These are phyloP conservation scores for Jaculus jaculus DNA, from an alignment of 2,113 vertebrate species.

Conservation along the genomic window DNA sequence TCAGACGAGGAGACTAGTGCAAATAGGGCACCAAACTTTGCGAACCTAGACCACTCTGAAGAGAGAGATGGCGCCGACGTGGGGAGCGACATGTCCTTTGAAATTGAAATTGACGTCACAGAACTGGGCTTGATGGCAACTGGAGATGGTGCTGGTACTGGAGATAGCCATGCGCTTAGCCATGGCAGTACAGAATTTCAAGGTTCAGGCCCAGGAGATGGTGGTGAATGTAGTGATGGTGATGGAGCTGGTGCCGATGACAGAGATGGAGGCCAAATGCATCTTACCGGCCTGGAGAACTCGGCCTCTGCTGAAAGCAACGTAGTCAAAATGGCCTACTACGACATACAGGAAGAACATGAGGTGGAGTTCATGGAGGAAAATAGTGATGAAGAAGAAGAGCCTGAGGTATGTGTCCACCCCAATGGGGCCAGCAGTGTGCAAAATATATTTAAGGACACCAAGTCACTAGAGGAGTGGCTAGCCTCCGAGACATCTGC, in stretches of 20 bases:
- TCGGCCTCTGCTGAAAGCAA: constrained; percentile 82
- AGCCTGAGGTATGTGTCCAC: background rate
- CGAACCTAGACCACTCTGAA: background rate
- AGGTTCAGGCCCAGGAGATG: background rate
- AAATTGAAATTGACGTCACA: constrained; percentile 70
- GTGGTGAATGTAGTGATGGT: background rate
- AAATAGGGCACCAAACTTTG: too few relatives aligned
- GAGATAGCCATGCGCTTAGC: background rate
- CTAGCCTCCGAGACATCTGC: constrained; percentile 87
- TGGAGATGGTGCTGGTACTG: background rate
- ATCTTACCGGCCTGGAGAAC: constrained; percentile 88
- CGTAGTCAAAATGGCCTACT: too few relatives aligned
- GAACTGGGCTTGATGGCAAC: constrained; percentile 76
- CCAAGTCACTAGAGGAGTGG: constrained; percentile 89
- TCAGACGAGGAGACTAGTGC: constrained; percentile 48
- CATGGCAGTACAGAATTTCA: background rate
- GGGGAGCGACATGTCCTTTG: constrained; percentile 52
- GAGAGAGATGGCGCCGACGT: constrained; percentile 55
- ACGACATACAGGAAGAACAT: too few relatives aligned
- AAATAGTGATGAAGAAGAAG: constrained; percentile 55
- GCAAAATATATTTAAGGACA: constrained; percentile 71
- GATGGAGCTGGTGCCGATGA: too few relatives aligned
- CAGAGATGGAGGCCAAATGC: too few relatives aligned
- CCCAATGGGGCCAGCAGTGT: constrained; percentile 40
- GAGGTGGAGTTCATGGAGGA: too few relatives aligned